Conservation (phyloP, 2,888 invertebrate species). For the Scaptomyza cyrtandrae region DNA sequence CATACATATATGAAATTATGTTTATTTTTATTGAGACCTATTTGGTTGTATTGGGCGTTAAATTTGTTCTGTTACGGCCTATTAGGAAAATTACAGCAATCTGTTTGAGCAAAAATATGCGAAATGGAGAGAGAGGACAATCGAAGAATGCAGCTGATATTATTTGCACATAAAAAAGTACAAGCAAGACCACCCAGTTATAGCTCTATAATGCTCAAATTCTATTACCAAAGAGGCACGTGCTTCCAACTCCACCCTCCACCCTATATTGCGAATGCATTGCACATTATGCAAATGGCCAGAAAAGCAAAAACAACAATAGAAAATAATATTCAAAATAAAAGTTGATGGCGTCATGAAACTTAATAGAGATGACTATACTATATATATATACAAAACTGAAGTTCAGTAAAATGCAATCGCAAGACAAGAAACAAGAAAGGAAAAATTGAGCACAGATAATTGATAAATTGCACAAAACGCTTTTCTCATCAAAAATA, state of each 20-base stretch:
- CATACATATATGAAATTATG: constrained; percentile 5
- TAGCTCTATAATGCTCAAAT: constrained; percentile 27
- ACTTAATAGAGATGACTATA: constrained; percentile 26
- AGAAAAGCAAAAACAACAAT: neutral
- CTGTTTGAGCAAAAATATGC: too few species aligned
- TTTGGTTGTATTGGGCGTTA: constrained; percentile 33
- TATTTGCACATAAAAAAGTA: neutral
- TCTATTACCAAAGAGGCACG: constrained; percentile 40
- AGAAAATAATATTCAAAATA: constrained; percentile 40
- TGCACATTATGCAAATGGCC: constrained; percentile 73
- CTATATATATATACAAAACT: too few species aligned
- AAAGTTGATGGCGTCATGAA: constrained; percentile 56
- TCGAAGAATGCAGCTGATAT: neutral
- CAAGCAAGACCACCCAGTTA: constrained; percentile 8
- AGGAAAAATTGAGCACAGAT: constrained; percentile 6
- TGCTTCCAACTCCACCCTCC: neutral
- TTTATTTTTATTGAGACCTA: constrained; percentile 52
- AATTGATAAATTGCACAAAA: constrained; percentile 56
- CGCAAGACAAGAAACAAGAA: constrained; percentile 52
- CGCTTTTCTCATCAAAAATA: constrained; percentile 34
- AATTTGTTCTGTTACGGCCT: constrained; percentile 34
- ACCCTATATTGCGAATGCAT: constrained; percentile 57
- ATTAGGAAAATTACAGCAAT: constrained; percentile 51
- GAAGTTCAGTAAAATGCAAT: constrained; percentile 45
- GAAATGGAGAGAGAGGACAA: neutral